These are phyloP conservation scores for Petrocephalus microphthalmus DNA, from an alignment of 2,113 vertebrate genomes.

Conservation along the genomic window DNA sequence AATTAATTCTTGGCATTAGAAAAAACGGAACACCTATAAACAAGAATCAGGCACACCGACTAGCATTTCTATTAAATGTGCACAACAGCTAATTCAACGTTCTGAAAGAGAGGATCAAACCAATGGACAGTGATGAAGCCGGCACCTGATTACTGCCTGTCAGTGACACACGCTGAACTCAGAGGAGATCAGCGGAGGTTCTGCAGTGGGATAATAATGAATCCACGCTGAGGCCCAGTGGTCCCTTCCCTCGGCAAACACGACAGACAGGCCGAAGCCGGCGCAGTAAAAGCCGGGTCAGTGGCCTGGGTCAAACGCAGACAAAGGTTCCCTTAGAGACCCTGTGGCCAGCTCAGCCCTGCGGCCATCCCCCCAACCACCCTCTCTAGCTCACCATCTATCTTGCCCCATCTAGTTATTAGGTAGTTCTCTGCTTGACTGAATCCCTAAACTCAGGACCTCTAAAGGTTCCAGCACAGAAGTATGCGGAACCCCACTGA, in stretches of 20 bases:
- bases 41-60: neutral
- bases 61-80: neutral
- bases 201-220: neutral
- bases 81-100: neutral
- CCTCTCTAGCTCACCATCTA: constrained; percentile 7
- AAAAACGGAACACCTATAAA: neutral
- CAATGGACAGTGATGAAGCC: neutral
- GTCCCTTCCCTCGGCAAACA: constrained; percentile 37
- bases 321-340: constrained; percentile 70
- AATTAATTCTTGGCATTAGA: neutral
- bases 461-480: neutral
- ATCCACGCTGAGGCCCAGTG: neutral
- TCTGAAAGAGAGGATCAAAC: neutral
- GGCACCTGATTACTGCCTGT: neutral
- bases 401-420: constrained; percentile 37
- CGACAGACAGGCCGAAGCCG: constrained; percentile 52
- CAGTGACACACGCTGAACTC: neutral
- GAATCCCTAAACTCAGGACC: constrained; percentile 16
- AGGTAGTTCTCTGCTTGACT: constrained; percentile 37
- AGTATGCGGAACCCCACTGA: neutral
- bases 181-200: neutral
- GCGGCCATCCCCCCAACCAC: constrained; percentile 32
- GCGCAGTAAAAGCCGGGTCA: constrained; percentile 63
- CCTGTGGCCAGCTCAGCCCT: constrained; percentile 56
- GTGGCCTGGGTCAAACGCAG: constrained; percentile 58